phyloP scores from a whole-genome alignment of 2,888 invertebrate genomes.

The Eretmocerus hayati region DNA sequence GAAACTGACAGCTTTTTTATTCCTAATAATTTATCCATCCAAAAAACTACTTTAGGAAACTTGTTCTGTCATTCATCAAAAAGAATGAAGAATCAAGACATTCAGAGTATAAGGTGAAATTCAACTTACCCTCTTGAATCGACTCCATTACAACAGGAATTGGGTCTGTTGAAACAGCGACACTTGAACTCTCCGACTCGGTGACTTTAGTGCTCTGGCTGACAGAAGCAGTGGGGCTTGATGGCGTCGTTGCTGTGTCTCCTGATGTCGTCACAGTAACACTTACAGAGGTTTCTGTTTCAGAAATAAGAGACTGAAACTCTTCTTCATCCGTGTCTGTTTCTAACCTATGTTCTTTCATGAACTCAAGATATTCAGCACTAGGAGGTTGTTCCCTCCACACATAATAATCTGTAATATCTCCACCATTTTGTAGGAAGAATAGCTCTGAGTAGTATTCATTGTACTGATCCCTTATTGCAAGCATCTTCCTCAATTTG shows the following conservation, averaged over 20 bases:
- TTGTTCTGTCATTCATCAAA: no score
- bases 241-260: constrained; percentile 20
- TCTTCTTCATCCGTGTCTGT: constrained; percentile 4
- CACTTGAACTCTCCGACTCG: constrained; percentile 55
- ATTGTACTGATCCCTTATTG: constrained; percentile 65
- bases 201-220: constrained; percentile 53
- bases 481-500: constrained; percentile 62
- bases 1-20: no score
- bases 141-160: constrained; percentile 59
- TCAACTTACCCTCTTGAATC: constrained; percentile 55
- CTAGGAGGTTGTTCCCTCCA: constrained; percentile 78
- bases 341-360: constrained; percentile 51
- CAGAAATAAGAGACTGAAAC: not conserved
- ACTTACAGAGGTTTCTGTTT: not conserved
- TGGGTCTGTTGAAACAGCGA: constrained; percentile 55
- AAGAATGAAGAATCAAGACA: no score
- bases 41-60: no score
- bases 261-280: constrained; percentile 6
- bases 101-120: no score
- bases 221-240: constrained; percentile 20
- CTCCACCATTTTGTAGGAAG: constrained; percentile 79
- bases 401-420: constrained; percentile 78
- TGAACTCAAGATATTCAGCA: constrained; percentile 66
- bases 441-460: constrained; percentile 78
- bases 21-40: no score